Evolutionary conservation across 1,140 invertebrate genomes (phyloP), one percentile per base, ranked within the genome.

Genomic region (Ips typographus): DNA sequence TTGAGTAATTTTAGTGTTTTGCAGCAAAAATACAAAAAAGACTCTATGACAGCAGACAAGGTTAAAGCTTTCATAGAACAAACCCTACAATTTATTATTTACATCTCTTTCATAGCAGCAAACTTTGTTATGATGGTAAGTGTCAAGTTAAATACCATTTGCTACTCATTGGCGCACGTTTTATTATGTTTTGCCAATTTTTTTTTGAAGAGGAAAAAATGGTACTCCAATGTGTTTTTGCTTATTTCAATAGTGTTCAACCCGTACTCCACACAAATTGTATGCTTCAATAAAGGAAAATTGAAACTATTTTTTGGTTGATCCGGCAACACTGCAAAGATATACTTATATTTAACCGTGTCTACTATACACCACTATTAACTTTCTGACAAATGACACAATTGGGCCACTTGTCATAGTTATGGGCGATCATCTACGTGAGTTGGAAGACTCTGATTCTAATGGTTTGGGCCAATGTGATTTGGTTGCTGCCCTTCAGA

Each of bases 91-190:
- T 65, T 65, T 40, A 43, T 64, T 8, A 70, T 65, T 3, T 40
- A 7, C 36, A 53, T 55, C 36, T 70, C 68, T 2, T 70, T 58
- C 38, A 47, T 70, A 40, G 40, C 39, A 6, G 61, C 53, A 38
- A 70, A 70, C 43, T 70, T 70, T 44, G 52, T 52, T 6, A 70
- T 70, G 61, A 65, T 70, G 68, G 62, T 69, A 61, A 51, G 57
- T 61, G 1, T 8, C 57, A 8, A n/a, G 37, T 49, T 3, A 3
- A 49, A 22, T 22, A 22, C 22, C 22, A 22, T 22, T 22, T 22
- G 22, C 22, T 22, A 22, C 22, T 22, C 22, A 22, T 22, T 22
- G 22, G 22, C 22, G 22, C 22, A 22, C 22, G 22, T 22, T 22
- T 22, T 22, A 22, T 22, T 22, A 22, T 22, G 22, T 22, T 22